Evolutionary conservation across 2,888 invertebrate genomes (phyloP), one percentile per base, ranked within the genome.

Genomic region (Tipula lateralis): DNA sequence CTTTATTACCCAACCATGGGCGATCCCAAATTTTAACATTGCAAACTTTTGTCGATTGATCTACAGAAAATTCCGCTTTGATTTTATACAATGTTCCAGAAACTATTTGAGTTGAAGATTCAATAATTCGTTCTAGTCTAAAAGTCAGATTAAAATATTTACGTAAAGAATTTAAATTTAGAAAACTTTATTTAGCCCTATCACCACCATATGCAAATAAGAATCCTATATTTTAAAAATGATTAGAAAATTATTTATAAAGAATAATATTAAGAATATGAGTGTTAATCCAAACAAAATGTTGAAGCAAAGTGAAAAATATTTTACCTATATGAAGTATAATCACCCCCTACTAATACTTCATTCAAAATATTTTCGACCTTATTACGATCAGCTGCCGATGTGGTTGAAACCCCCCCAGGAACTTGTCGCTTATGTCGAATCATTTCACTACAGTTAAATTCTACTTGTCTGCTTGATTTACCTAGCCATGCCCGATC

Each of bases 21-120:
- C 90, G 91, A 29, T 92, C 91, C 93, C 92, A 94, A 44, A 93
- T 90, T 32, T 89, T 87, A 0, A 90, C 87, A 29, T 87, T 86
- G 85, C 89, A 90, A 82, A 88, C 87, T 80, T 87, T 87, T 0
- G 83, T 84, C 4, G 84, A 84, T 0, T 91, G 90, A 1, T 93
- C 92, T 80, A 91, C 91, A 13, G 92, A 92, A 9, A 94, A 89
- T 86, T 92, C 90, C 84, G 92, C 92, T 86, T 92, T 91, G 82
- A 95, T 91, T 87, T 91, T 92, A 32, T 92, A 93, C 84, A 92
- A 87, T 32, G 89, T 87, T 19, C 94, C 94, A 83, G 92, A 89
- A 4, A 93, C 92, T 12, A 92, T 88, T 89, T 93, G 91, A 29
- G 88, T 88, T 0, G 91, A 88, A 12, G 92, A 91, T 0, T 91